Evolutionary conservation across 2,888 invertebrate genomes (phyloP).

Genomic region (Drosophila rellima): DNA sequence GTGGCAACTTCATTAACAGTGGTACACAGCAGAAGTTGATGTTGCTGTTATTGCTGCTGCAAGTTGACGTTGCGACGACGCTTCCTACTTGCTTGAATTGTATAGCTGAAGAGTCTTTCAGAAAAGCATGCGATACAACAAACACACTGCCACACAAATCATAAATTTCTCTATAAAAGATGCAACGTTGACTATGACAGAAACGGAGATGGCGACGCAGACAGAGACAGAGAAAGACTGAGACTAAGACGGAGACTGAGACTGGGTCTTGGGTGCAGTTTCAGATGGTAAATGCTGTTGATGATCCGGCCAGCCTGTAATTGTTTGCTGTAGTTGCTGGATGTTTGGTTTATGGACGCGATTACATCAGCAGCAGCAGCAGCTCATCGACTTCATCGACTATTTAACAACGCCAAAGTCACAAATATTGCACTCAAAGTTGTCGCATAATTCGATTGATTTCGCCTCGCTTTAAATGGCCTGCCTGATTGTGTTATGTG

Average conservation of each 20-base stretch:
- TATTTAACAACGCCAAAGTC: constrained; percentile 32
- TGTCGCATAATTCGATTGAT: constrained; percentile 49
- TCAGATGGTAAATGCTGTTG: constrained; percentile 19
- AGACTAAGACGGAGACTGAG: not conserved
- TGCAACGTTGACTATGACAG: constrained; percentile 29
- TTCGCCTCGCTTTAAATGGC: constrained; percentile 46
- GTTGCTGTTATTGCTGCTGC: constrained; percentile 27
- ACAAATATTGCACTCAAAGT: constrained; percentile 41
- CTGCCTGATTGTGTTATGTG: constrained; percentile 32
- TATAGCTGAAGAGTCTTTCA: constrained; percentile 42
- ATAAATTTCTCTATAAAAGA: constrained; percentile 40
- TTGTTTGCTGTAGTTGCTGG: constrained; percentile 59
- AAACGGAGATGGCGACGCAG: constrained; percentile 8
- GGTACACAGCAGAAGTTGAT: constrained; percentile 12
- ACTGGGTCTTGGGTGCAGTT: constrained; percentile 47
- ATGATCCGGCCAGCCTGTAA: constrained; percentile 51
- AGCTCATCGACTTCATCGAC: constrained; percentile 11
- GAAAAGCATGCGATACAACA: constrained; percentile 52
- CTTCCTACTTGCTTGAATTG: constrained; percentile 77
- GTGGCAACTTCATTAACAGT: constrained; percentile 59
- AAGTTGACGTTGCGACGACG: constrained; percentile 27
- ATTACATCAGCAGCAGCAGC: constrained; percentile 67
- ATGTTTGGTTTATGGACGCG: constrained; percentile 67
- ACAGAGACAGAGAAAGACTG: not conserved
- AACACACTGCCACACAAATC: constrained; percentile 66